A percentile compares a stretch with the other conserved stretches of the same genome.
phyloP scores from a whole-genome alignment of 2,888 invertebrate genomes.

The Melieria picta region DNA sequence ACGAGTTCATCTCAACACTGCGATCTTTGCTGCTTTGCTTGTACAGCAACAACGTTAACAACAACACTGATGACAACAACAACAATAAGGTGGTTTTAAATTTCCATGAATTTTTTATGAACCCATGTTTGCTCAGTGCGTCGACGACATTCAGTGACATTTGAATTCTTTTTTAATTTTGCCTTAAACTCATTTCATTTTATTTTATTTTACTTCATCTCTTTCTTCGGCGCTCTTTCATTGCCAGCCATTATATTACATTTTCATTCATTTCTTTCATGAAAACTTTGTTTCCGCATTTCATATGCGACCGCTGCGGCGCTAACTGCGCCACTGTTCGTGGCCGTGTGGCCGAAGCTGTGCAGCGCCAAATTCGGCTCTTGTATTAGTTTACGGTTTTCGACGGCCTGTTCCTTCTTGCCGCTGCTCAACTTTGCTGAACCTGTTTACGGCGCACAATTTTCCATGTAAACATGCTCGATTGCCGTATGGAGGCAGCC shows the following conservation, averaged over 20 bases:
- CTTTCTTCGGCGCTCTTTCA: neutral
- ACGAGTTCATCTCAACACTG: too few relatives aligned
- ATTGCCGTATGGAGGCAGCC: too few relatives aligned
- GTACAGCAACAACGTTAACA: neutral
- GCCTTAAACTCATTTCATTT: conserved; percentile 2
- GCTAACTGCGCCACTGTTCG: neutral
- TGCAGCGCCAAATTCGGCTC: too few relatives aligned
- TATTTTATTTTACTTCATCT: conserved; percentile 8
- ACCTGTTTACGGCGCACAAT: too few relatives aligned
- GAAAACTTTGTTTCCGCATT: neutral
- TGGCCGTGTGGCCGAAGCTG: neutral
- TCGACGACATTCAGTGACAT: conserved; percentile 12
- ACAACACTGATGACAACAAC: neutral
- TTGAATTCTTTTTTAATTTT: conserved; percentile 20
- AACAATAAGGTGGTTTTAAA: conserved; percentile 14
- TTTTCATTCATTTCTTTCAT: neutral
- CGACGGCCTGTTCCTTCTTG: too few relatives aligned
- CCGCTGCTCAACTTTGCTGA: too few relatives aligned
- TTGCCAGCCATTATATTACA: neutral
- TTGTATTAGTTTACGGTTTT: too few relatives aligned
- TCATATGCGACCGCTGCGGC: neutral
- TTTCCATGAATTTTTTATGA: conserved; percentile 23
- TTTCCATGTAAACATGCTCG: too few relatives aligned
- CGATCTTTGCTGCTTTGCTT: neutral
- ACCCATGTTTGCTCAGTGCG: conserved; percentile 8